A percentile compares a stretch with the other conserved stretches of the same genome.
These are phyloP conservation scores for Henricia sp. DNA, from an alignment of 53 echinoderm and acorn worm genomes.

Conservation along the genomic window DNA sequence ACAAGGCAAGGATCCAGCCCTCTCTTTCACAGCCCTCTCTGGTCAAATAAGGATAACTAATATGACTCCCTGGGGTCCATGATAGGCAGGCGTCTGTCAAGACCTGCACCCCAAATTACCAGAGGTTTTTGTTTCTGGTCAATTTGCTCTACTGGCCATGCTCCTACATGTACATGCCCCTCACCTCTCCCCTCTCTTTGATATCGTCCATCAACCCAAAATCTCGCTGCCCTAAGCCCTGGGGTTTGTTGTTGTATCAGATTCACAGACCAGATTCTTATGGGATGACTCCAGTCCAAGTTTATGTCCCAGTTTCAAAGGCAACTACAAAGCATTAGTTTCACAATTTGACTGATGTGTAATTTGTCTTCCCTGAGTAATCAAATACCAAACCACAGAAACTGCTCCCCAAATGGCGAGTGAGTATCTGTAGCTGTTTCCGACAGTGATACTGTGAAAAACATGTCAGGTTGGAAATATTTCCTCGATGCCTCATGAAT, in stretches of 20 bases:
- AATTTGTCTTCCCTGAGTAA: background rate
- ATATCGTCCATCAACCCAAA: background rate
- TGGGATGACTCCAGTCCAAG: background rate
- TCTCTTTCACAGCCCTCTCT: background rate
- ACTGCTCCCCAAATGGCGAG: background rate
- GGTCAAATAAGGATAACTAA: background rate
- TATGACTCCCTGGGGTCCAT: background rate
- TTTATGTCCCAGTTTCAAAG: background rate
- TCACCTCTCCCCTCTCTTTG: no score
- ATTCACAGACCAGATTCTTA: background rate
- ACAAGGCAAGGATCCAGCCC: no score
- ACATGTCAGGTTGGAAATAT: constrained; percentile 3
- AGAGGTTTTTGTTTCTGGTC: constrained; percentile 15
- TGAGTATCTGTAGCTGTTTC: background rate
- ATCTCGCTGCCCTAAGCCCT: background rate
- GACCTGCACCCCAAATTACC: background rate
- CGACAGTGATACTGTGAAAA: background rate
- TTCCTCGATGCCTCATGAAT: background rate
- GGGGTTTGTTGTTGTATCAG: constrained; percentile 42
- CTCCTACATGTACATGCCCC: no score
- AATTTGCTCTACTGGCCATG: no score
- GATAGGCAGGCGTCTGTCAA: constrained; percentile 12
- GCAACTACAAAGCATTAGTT: constrained; percentile 12
- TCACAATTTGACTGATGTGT: background rate
- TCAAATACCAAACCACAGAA: background rate